Evolutionary conservation across 2,113 vertebrate species (phyloP).

Genomic region (Sphaerodactylus townsendi): DNA sequence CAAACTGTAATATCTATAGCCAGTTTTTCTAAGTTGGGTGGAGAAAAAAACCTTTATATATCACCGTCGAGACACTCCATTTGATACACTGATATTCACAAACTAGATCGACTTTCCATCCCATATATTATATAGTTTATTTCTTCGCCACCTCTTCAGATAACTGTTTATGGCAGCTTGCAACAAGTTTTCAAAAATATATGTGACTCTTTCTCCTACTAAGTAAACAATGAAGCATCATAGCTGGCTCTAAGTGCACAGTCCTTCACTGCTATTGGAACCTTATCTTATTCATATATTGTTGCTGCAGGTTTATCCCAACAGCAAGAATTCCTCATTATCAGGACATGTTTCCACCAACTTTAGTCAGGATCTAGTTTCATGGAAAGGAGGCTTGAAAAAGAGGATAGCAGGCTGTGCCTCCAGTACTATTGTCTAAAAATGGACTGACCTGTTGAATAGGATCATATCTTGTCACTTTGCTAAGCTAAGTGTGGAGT

Average conservation of each 20-base stretch:
- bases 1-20: neutral
- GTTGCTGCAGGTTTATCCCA: neutral
- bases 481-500: too few species aligned
- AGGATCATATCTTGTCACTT: neutral
- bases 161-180: too few species aligned
- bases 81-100: neutral
- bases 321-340: neutral
- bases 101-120: neutral
- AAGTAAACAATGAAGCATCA: neutral
- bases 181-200: too few species aligned
- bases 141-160: too few species aligned
- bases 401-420: neutral
- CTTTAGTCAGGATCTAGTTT: neutral
- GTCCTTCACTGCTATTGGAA: neutral
- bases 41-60: neutral
- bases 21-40: neutral
- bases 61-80: neutral
- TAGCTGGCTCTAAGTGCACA: neutral
- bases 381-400: neutral
- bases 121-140: too few species aligned
- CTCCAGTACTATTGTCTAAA: neutral
- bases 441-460: neutral
- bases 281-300: neutral
- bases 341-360: neutral
- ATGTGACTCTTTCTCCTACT: too few species aligned